Evolutionary conservation across 2,888 invertebrate genomes (phyloP).

Genomic region (Brenthis daphne): DNA sequence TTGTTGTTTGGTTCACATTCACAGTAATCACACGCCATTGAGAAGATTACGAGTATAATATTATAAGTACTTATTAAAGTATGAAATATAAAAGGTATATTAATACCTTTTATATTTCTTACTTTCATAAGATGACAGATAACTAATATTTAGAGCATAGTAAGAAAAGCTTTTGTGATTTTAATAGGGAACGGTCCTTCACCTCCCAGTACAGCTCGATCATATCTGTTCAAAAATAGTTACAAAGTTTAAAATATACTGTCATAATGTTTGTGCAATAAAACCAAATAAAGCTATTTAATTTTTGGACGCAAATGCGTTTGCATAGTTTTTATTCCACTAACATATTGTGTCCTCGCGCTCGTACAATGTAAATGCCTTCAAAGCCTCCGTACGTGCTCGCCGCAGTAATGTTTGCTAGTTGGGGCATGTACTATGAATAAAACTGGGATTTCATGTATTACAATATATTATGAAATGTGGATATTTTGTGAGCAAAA

Average conservation of each 20-base stretch:
- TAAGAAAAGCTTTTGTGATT: background rate
- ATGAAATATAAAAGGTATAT: no score
- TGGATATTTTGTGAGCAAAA: no score
- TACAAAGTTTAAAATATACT: background rate
- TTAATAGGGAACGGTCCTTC: background rate
- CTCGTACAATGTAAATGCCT: constrained; percentile 6
- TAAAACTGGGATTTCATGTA: background rate
- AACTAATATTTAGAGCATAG: no score
- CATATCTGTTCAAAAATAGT: background rate
- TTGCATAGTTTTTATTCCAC: constrained; percentile 3
- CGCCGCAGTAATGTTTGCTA: background rate
- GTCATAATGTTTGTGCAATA: background rate
- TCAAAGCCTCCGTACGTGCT: constrained; percentile 3
- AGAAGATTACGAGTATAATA: no score
- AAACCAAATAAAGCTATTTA: constrained; percentile 1
- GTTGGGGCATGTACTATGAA: background rate
- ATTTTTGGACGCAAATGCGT: background rate
- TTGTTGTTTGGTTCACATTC: background rate
- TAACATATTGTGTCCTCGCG: background rate
- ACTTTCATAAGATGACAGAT: background rate
- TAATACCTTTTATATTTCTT: background rate
- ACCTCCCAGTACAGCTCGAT: no score
- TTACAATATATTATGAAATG: background rate
- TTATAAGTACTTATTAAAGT: no score
- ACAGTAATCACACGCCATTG: no score